These are phyloP conservation scores for Grallaria varia DNA, from an alignment of 2,113 vertebrate species.

Conservation along the genomic window DNA sequence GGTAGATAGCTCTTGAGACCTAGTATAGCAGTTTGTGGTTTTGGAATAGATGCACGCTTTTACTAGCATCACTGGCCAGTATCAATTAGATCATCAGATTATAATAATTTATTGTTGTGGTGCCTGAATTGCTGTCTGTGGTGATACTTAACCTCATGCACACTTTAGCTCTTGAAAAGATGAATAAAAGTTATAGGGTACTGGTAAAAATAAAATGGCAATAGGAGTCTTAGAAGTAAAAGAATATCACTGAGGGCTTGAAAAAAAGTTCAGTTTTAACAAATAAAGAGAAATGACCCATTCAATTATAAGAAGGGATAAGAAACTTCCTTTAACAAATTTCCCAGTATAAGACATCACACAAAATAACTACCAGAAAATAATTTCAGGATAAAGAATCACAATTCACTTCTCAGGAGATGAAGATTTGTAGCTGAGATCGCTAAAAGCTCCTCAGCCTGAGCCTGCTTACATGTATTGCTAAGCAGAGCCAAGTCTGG, in stretches of 20 bases:
- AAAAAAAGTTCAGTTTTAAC: not conserved
- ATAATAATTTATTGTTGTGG: not conserved
- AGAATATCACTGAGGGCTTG: not conserved
- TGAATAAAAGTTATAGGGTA: not conserved
- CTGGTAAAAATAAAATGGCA: not conserved
- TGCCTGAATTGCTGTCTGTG: not conserved
- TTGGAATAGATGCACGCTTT: not conserved
- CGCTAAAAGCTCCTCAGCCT: not conserved
- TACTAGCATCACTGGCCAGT: not conserved
- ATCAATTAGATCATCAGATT: not conserved
- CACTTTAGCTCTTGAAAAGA: not conserved
- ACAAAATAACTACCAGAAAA: not conserved
- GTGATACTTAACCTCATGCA: not conserved
- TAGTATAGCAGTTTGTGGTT: not conserved
- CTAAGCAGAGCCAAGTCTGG: constrained; percentile 22
- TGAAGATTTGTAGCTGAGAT: not conserved
- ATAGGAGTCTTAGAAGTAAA: not conserved
- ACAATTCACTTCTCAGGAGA: not conserved
- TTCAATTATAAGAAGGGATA: not conserved
- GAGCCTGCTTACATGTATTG: not conserved
- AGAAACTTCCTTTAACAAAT: not conserved
- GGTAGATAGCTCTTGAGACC: not conserved
- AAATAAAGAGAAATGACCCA: not conserved
- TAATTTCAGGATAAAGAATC: not conserved
- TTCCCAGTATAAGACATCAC: not conserved